Conservation (phyloP, 2,888 invertebrate species). For the Halictus quadricinctus region DNA sequence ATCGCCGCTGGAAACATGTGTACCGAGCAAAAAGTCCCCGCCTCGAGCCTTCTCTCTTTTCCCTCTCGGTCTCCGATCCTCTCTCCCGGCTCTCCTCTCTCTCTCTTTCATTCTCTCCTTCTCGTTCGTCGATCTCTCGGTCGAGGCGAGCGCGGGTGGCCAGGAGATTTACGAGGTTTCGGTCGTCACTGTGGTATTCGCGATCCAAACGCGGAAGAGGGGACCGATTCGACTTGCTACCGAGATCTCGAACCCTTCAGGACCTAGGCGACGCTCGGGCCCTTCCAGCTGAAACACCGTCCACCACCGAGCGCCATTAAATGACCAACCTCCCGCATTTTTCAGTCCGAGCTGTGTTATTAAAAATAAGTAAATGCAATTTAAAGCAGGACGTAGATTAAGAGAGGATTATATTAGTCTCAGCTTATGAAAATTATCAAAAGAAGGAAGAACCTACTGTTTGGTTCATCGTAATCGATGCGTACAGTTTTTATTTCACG, state of each 20-base stretch:
- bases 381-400: too few species aligned
- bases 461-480: too few species aligned
- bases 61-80: slow-evolving; percentile 23
- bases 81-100: slow-evolving; percentile 13
- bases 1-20: slow-evolving; percentile 80
- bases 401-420: too few species aligned
- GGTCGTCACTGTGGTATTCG: slow-evolving; percentile 31
- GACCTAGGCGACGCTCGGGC: not conserved
- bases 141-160: slow-evolving; percentile 64
- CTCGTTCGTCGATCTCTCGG: slow-evolving; percentile 3
- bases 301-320: not conserved
- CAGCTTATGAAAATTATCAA: too few species aligned
- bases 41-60: slow-evolving; percentile 57
- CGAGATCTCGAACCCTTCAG: not conserved
- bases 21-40: slow-evolving; percentile 75
- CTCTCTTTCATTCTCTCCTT: not conserved
- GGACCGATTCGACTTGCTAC: not conserved
- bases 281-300: not conserved
- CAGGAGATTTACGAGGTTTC: slow-evolving; percentile 43
- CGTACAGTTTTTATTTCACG: too few species aligned
- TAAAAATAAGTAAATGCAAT: too few species aligned
- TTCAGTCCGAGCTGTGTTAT: too few species aligned
- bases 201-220: slow-evolving; percentile 23
- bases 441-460: too few species aligned
- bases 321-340: too few species aligned